These are phyloP conservation scores for Gobio gobio DNA, from an alignment of 2,113 vertebrate genomes.

Conservation along the genomic window DNA sequence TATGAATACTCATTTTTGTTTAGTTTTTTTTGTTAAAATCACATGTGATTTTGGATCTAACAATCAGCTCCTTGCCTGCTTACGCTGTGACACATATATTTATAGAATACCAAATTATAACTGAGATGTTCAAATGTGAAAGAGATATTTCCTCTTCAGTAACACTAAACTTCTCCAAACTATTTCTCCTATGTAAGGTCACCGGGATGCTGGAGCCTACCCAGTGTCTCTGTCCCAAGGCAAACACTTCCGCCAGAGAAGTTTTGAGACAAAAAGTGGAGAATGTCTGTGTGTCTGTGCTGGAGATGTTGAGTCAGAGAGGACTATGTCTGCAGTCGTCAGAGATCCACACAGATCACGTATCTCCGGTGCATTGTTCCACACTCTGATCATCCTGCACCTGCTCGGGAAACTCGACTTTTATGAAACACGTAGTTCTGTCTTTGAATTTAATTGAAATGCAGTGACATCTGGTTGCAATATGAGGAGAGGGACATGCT, in stretches of 20 bases:
- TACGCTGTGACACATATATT: no score
- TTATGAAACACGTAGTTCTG: conserved; percentile 78
- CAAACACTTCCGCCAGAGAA: conserved; percentile 20
- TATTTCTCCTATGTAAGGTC: neutral
- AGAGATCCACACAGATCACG: conserved; percentile 7
- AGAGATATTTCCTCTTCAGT: neutral
- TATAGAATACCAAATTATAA: neutral
- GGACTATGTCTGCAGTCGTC: conserved; percentile 35
- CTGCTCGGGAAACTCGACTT: conserved; percentile 60
- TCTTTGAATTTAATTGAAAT: conserved; percentile 79
- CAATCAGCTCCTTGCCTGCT: no score
- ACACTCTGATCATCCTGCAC: conserved; percentile 62
- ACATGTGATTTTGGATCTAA: no score
- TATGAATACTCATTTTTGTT: no score
- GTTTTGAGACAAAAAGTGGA: neutral
- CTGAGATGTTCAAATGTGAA: neutral
- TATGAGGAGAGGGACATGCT: conserved; percentile 75
- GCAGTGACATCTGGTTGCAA: conserved; percentile 80
- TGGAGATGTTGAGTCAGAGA: conserved; percentile 20
- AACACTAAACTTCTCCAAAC: neutral
- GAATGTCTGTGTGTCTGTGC: conserved; percentile 25
- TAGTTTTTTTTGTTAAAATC: no score
- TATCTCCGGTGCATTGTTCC: conserved; percentile 58
- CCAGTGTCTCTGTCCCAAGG: neutral
- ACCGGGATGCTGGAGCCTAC: neutral